phyloP scores from a whole-genome alignment of 1,140 invertebrate genomes.

The Varroa destructor region DNA sequence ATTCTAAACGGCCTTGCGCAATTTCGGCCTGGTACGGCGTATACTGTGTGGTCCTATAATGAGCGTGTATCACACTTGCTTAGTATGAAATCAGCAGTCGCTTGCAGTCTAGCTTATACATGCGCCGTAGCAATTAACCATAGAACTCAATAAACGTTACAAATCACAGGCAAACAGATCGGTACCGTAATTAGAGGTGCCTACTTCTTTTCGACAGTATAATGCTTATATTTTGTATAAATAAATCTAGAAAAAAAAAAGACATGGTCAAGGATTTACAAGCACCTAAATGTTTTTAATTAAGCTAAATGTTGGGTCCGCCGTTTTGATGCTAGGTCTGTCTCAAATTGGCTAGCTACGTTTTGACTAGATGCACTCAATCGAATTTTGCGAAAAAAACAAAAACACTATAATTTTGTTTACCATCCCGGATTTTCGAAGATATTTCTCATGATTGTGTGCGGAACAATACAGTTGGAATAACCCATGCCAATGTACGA shows the following conservation, averaged over 20 bases:
- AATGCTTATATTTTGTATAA: too few species aligned
- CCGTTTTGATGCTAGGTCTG: too few species aligned
- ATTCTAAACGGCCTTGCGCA: conserved; percentile 85
- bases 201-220: too few species aligned
- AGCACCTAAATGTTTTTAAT: background rate
- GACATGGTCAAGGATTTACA: too few species aligned
- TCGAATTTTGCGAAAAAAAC: background rate
- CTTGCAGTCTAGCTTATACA: background rate
- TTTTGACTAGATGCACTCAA: too few species aligned
- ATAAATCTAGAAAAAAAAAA: too few species aligned
- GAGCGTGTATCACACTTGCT: conserved; percentile 10
- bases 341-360: too few species aligned
- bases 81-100: conserved; percentile 19
- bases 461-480: conserved; percentile 87
- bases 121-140: background rate
- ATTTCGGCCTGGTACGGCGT: conserved; percentile 69
- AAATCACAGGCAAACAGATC: background rate
- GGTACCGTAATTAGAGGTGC: too few species aligned
- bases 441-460: conserved; percentile 88
- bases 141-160: background rate
- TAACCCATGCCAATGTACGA: conserved; percentile 98
- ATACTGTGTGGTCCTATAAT: conserved; percentile 50
- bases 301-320: background rate
- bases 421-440: conserved; percentile 99
- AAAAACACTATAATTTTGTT: conserved; percentile 33